Evolutionary conservation across 23 tunicate species (phyloP), one percentile per base, ranked within the genome.

Genomic region (Halocynthia aurantium): DNA sequence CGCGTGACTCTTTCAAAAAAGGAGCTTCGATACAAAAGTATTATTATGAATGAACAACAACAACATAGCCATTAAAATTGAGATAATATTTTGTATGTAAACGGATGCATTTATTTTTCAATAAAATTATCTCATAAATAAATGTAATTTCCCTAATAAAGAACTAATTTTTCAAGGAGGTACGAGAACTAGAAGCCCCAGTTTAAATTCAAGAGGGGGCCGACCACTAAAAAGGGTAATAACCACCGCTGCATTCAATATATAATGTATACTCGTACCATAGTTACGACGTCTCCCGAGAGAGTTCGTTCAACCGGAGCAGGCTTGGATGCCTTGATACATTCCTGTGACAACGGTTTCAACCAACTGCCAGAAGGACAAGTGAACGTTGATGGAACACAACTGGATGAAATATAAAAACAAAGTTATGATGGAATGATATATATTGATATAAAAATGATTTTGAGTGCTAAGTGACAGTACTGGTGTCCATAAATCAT

Each of bases 221-320:
- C 2, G 17, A 15, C 2, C 17, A 60, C 64, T 60, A 60, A 60
- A 60, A 60, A 60, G 17, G 64, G 2, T 15, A 60, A 18, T 2
- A 60, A 60, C n/a, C 64, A 15, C 64, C 4, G 18, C 2, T 15
- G 4, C 4, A 17, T 1, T n/a, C 2, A 60, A 60, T 60, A 60
- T 12, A 68, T 15, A 18, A 1, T 11, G 20, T 15, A 55, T 56
- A 10, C 13, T 72, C 7, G 9, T 53, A 74, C 78, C 78, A 53
- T 18, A 7, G 77, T 76, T 6, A 55, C 69, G 44, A 84, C 69
- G 21, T 68, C 57, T 7, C 56, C 77, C n/a, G 76, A 62, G n/a
- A 81, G 64, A 10, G 78, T 82, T 67, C 93, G 55, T 69, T 86
- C 85, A 21, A 82, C 52, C 8, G 96, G 88, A 8, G 12, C 60